Evolutionary conservation across 2,797 vertebrate genomes (phyloP).

Genomic region (Bovichtus variegatus): DNA sequence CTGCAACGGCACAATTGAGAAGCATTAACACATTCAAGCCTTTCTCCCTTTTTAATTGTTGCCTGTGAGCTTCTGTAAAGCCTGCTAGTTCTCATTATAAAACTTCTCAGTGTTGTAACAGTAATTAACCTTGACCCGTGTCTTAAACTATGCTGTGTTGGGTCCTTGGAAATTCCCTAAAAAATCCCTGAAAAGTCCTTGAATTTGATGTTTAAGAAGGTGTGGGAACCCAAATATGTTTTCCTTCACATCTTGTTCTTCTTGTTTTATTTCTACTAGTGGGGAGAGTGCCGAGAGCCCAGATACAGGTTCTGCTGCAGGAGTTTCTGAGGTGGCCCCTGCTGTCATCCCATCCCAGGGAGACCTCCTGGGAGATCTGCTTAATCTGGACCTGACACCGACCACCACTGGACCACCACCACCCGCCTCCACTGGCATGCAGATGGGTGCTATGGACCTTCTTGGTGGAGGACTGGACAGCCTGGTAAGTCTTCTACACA

Average conservation of each 20-base stretch:
- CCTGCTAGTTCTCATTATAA: too few relatives aligned
- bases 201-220: too few relatives aligned
- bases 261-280: constrained; percentile 69
- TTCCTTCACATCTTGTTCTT: constrained; percentile 17
- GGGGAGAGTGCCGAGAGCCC: constrained; percentile 92
- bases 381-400: constrained; percentile 94
- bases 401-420: constrained; percentile 86
- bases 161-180: too few relatives aligned
- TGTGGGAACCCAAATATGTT: neutral
- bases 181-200: too few relatives aligned
- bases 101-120: too few relatives aligned
- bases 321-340: constrained; percentile 84
- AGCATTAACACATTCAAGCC: too few relatives aligned
- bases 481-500: constrained; percentile 85
- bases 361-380: constrained; percentile 94
- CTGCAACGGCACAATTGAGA: too few relatives aligned
- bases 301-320: constrained; percentile 81
- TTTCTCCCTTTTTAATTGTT: too few relatives aligned
- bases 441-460: constrained; percentile 94
- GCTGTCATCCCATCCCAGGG: constrained; percentile 94
- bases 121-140: too few relatives aligned
- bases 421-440: constrained; percentile 85
- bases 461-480: constrained; percentile 94
- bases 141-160: too few relatives aligned
- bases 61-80: too few relatives aligned